Evolutionary conservation across 2,113 vertebrate genomes (phyloP).

Genomic region (Scophthalmus maximus): DNA sequence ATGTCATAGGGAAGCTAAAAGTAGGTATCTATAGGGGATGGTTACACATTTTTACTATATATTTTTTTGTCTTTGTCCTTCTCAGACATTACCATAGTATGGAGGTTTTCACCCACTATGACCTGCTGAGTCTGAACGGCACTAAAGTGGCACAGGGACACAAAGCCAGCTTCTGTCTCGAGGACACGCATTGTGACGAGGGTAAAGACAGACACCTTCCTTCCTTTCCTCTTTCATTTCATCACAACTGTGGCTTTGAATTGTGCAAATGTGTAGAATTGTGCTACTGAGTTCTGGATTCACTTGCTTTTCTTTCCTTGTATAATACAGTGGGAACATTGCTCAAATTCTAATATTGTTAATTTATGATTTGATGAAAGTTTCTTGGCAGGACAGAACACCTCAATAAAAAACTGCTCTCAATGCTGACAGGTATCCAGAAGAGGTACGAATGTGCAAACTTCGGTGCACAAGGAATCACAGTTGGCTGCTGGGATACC

Average conservation of each 20-base stretch:
- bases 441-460: conserved; percentile 94
- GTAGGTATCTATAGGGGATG: not conserved
- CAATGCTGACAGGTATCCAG: conserved; percentile 83
- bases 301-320: too few relatives aligned
- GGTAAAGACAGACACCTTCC: conserved; percentile 77
- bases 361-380: conserved; percentile 1
- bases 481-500: conserved; percentile 93
- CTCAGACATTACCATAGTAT: conserved; percentile 97
- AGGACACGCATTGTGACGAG: conserved; percentile 91
- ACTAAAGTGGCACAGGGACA: conserved; percentile 96
- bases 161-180: conserved; percentile 98
- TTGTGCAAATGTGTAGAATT: not conserved
- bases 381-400: too few relatives aligned
- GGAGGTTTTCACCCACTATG: conserved; percentile 98
- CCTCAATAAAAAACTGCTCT: conserved; percentile 4
- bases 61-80: conserved; percentile 16
- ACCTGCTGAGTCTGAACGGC: conserved; percentile 91
- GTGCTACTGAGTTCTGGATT: not conserved
- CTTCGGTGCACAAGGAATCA: conserved; percentile 95
- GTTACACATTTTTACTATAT: not conserved
- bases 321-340: not conserved
- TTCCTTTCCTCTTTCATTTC: not conserved
- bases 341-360: not conserved
- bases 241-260: not conserved
- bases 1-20: too few relatives aligned